Evolutionary conservation across 2,888 invertebrate species (phyloP), one percentile per base, ranked within the genome.

Genomic region (Drosophila suboccidentalis): DNA sequence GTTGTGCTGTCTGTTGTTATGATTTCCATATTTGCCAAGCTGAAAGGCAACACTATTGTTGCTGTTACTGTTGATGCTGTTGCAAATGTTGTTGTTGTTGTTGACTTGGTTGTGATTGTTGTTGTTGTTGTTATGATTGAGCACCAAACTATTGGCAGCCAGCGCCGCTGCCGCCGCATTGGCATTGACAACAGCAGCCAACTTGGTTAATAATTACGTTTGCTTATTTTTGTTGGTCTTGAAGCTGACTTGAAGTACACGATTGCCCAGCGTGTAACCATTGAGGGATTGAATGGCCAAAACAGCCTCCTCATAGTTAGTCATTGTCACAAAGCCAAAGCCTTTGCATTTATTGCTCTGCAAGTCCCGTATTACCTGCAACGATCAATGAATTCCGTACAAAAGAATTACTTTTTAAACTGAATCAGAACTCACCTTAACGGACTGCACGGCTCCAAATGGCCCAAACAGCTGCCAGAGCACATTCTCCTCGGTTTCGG

Each of bases 291-390:
- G 97, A 91, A 98, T 98, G 82, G 99, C 98, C 89, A 98, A 96
- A 68, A 98, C 96, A 58, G 98, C 98, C 93, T 99, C 98, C 92
- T 98, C 98, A 93, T 99, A 98, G 93, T 98, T 98, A 91, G 98
- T 98, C 98, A 99, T 99, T 75, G 98, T 98, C 80, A 99, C 98
- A 93, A 98, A 98, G 77, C 98, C 99, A 93, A 98, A 99, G 74
- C 99, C 99, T 94, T 98, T 98, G 94, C 98, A 99, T 94, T 99
- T 99, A 94, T 97, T 98, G 83, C 98, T 98, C 91, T 97, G 96
- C 90, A 97, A 95, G 94, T 98, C 98, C 91, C 98, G 96, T 92
- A 98, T 97, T 89, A 98, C 98, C 92, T 92, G 64, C 13, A 29
- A 34, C 8, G 41, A 13, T n/a, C 22, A 41, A 43, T 15, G 29